Conservation (phyloP, 2,888 invertebrate genomes). For the Dolomedes plantarius region DNA sequence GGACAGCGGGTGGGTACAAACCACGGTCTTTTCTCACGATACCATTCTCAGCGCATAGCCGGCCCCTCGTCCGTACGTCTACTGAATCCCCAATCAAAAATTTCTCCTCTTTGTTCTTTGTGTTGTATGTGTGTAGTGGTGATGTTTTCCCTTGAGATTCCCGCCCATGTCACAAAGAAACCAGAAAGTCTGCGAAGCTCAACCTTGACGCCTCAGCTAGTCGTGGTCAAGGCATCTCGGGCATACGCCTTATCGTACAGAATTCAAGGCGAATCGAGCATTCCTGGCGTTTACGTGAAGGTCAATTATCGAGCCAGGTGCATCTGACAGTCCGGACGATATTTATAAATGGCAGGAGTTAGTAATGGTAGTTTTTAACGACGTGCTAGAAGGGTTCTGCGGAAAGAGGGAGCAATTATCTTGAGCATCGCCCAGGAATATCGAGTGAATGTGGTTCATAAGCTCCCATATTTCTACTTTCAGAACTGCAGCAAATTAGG, state of each 20-base stretch:
- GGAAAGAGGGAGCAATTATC: too few relatives aligned
- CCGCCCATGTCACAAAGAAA: slow-evolving; percentile 8
- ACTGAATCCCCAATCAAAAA: neutral
- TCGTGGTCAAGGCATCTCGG: neutral
- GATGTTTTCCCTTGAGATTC: neutral
- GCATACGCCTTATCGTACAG: neutral
- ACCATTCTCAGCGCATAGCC: neutral
- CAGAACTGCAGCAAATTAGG: too few relatives aligned
- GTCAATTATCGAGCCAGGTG: slow-evolving; percentile 1
- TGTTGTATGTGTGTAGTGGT: neutral
- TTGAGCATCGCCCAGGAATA: too few relatives aligned
- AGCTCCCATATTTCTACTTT: too few relatives aligned
- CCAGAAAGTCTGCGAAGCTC: neutral
- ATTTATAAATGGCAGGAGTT: neutral
- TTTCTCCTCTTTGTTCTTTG: neutral
- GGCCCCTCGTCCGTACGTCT: too few relatives aligned
- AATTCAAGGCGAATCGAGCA: neutral
- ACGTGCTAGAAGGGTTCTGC: neutral
- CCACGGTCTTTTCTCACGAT: neutral
- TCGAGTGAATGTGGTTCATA: too few relatives aligned
- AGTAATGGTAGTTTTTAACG: neutral
- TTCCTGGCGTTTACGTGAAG: neutral
- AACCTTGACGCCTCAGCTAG: neutral
- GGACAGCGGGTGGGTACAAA: too few relatives aligned
- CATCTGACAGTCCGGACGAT: neutral